Evolutionary conservation across 2,888 invertebrate genomes (phyloP).

Genomic region (Plebejus argus): DNA sequence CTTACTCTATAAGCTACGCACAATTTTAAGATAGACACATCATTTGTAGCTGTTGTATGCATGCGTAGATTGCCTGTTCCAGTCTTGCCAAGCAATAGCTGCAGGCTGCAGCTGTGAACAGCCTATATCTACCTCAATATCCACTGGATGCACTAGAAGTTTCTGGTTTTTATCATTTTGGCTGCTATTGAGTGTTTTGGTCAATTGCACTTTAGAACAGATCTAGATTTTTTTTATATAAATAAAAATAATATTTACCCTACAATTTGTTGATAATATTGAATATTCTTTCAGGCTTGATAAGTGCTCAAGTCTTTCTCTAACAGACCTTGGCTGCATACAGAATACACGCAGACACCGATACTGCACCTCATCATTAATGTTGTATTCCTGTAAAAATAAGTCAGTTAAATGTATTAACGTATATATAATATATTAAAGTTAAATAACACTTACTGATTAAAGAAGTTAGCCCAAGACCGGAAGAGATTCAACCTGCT

Average conservation of each 20-base stretch:
- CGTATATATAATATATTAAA: neutral
- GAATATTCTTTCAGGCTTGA: conserved; percentile 81
- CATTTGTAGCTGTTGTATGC: neutral
- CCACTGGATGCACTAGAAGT: neutral
- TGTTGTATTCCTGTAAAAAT: conserved; percentile 74
- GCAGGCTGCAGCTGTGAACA: neutral
- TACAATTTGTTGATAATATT: conserved; percentile 81
- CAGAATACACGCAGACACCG: conserved; percentile 80
- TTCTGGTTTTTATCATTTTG: neutral
- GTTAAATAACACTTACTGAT: too few species aligned
- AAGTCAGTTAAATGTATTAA: conserved; percentile 5
- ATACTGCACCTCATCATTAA: conserved; percentile 76
- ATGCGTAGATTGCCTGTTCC: too few species aligned
- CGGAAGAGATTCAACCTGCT: too few species aligned
- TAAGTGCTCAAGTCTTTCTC: conserved; percentile 79
- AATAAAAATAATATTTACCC: conserved; percentile 56
- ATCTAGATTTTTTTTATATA: neutral
- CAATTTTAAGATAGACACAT: too few species aligned
- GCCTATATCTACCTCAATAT: neutral
- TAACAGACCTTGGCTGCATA: conserved; percentile 80
- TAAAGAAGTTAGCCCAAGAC: too few species aligned
- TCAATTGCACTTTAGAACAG: neutral
- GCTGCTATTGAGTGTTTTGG: neutral
- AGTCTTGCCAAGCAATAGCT: neutral
- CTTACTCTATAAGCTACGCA: too few species aligned